Base-by-base conservation (phyloP, 2,113 vertebrate genomes). In the Jaculus jaculus region DNA sequence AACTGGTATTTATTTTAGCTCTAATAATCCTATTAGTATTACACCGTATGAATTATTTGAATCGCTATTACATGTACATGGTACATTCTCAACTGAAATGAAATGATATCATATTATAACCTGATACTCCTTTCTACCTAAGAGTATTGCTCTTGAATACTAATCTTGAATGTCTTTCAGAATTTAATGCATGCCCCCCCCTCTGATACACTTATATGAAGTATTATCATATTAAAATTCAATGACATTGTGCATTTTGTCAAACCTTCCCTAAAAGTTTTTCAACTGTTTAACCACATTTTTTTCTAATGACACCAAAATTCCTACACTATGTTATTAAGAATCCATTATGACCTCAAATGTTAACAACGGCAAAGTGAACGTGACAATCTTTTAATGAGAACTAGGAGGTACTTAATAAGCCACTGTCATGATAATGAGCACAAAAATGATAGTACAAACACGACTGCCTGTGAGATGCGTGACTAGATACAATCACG, bases 401-500 rank as follows among this genome's bases (percentile, higher is more conserved):
- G 34, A 93, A 82, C 30, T 63, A 71, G 47, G 20, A 34, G 47
- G 26, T 4, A 74, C 37, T 89, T 86, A 23, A 66, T 13, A 83
- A 73, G 65, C 3, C 23, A 78, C 68, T 73, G 2, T 65, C 39
- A 61, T 69, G 42, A 74, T 63, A 37, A 73, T 72, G 17, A 84
- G 39, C 87, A 13, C 18, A 84, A 69, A 37, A 89, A 74, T 63
- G 8, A 83, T n/a, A 86, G 3, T 5, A 42, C 47, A 84, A 79
- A 66, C 23, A 69, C 10, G 73, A 61, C 3, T 71, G 32, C 32
- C 3, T 71, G 32, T 32, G 30, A 71, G n/a, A 58, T 84, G n/a
- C 5, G 74, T 91, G 51, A 61, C 88, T 74, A 61, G 69, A 94
- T 65, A 87, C 42, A 51, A 72, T 42, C 84, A 78, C 84, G 21